These are phyloP conservation scores for Stomatorhinus walkeri DNA, from an alignment of 2,797 vertebrate species.

Conservation along the genomic window DNA sequence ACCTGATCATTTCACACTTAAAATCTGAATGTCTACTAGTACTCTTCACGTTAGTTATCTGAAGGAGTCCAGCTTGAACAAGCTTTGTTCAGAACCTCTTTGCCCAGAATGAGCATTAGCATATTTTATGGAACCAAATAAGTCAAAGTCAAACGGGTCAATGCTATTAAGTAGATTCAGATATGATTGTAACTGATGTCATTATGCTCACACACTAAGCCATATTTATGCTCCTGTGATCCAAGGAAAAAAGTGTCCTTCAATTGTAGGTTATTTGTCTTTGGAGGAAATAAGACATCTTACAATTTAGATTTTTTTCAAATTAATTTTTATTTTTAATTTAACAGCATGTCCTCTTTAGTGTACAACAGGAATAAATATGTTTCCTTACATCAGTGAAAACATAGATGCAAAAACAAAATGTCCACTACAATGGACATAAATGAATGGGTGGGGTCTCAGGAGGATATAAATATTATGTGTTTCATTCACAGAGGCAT, in stretches of 20 bases:
- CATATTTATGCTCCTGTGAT: slow-evolving; percentile 29
- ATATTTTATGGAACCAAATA: slow-evolving; percentile 28
- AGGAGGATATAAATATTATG: slow-evolving; percentile 30
- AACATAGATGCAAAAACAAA: too few species aligned
- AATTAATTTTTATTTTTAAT: too few species aligned
- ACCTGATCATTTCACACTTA: background rate
- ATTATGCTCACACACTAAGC: slow-evolving; percentile 32
- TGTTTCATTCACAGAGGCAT: background rate
- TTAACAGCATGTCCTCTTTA: too few species aligned
- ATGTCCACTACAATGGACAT: too few species aligned
- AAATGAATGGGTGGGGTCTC: too few species aligned
- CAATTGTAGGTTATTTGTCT: too few species aligned
- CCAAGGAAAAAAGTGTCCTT: too few species aligned
- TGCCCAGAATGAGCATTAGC: slow-evolving; percentile 18
- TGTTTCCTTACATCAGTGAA: too few species aligned
- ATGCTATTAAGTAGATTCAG: background rate
- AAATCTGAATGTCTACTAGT: background rate
- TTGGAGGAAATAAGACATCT: too few species aligned
- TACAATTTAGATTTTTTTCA: too few species aligned
- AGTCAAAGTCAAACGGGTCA: background rate
- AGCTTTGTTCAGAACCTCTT: background rate
- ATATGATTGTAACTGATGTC: slow-evolving; percentile 44
- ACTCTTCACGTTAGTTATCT: background rate
- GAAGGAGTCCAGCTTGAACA: background rate
- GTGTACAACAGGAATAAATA: too few species aligned